Percentiles rank a stretch among this genome's conserved stretches.
phyloP scores from a whole-genome alignment of 2,888 invertebrate species.

The Heteromyza rotundicornis region DNA sequence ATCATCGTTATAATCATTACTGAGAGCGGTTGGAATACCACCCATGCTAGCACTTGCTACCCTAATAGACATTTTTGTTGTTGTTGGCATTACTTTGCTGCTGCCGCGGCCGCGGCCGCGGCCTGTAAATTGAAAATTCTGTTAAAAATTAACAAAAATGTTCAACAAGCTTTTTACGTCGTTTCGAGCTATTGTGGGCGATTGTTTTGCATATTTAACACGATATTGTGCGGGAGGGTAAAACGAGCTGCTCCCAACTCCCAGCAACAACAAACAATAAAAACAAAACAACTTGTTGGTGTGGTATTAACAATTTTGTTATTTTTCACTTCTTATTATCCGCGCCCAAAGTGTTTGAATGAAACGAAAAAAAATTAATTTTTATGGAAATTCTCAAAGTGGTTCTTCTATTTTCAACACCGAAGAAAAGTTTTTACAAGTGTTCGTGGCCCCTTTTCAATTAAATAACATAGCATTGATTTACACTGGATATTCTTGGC shows the following conservation, averaged over 20 bases:
- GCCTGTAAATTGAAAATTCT: conserved; percentile 29
- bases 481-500: too few species aligned
- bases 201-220: conserved; percentile 27
- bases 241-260: too few species aligned
- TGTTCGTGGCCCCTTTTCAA: too few species aligned
- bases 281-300: conserved; percentile 15
- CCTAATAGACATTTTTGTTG: not conserved
- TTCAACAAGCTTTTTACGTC: conserved; percentile 28
- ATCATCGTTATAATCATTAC: not conserved
- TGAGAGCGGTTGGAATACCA: not conserved
- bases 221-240: not conserved
- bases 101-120: conserved; percentile 17
- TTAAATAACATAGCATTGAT: too few species aligned
- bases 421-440: too few species aligned
- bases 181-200: conserved; percentile 9
- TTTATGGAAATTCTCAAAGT: too few species aligned
- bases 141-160: conserved; percentile 33
- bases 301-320: conserved; percentile 9
- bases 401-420: too few species aligned
- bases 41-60: not conserved
- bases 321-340: conserved; percentile 8
- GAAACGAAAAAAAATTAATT: too few species aligned
- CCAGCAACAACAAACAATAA: not conserved
- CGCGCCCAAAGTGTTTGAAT: too few species aligned
- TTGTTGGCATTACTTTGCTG: not conserved